phyloP scores from a whole-genome alignment of 2,888 invertebrate genomes.

The Germaria angustata region DNA sequence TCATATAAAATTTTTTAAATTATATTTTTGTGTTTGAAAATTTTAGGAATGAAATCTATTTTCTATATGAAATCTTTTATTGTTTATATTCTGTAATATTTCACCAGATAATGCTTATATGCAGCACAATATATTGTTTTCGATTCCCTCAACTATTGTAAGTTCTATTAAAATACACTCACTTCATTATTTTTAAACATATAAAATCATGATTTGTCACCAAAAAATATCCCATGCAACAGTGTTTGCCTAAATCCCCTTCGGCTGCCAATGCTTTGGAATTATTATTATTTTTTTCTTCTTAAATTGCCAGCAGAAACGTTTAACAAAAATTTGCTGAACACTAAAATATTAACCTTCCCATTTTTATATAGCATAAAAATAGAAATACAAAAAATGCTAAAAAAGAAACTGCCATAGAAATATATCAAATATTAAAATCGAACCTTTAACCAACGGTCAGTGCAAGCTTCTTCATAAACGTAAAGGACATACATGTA shows the following conservation, averaged over 20 bases:
- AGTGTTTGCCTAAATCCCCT: not conserved
- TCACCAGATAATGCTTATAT: slow-evolving; percentile 1
- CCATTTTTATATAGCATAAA: slow-evolving; percentile 20
- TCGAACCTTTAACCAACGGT: slow-evolving; percentile 19
- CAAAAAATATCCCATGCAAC: slow-evolving; percentile 10
- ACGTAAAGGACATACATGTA: not conserved
- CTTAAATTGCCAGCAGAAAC: slow-evolving; percentile 30
- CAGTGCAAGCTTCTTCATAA: slow-evolving; percentile 26
- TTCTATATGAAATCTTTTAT: slow-evolving; percentile 3
- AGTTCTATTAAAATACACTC: slow-evolving; percentile 51
- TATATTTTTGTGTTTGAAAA: too few relatives aligned
- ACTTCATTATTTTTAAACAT: slow-evolving; percentile 54
- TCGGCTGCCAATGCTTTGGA: not conserved
- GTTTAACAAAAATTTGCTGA: slow-evolving; percentile 46
- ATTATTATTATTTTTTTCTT: not conserved
- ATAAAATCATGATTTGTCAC: slow-evolving; percentile 53
- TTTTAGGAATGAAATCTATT: not conserved
- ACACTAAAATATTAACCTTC: slow-evolving; percentile 26
- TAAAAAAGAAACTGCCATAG: not conserved
- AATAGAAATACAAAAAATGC: not conserved
- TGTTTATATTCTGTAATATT: not conserved
- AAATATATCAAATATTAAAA: not conserved
- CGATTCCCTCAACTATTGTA: slow-evolving; percentile 54
- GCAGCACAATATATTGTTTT: slow-evolving; percentile 4
- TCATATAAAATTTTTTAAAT: too few relatives aligned